Evolutionary conservation across 2,113 vertebrate genomes (phyloP).

Genomic region (Pelodiscus sinensis): DNA sequence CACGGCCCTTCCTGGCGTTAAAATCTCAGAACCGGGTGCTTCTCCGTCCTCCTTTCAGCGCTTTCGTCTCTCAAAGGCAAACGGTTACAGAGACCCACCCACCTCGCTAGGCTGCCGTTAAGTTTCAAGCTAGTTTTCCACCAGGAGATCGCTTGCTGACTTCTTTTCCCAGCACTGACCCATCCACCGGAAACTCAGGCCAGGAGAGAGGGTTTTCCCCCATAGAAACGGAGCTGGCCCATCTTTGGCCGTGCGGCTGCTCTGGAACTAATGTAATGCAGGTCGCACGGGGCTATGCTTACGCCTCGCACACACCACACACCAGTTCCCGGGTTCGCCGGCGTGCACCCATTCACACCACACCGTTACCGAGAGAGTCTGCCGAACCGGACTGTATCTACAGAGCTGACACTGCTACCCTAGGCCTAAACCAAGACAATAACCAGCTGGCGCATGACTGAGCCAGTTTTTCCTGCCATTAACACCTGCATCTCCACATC

Average conservation of each 20-base stretch:
- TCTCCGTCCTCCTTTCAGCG: neutral
- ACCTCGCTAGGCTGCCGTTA: neutral
- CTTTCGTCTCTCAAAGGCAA: neutral
- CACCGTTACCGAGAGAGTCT: neutral
- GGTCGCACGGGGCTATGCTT: neutral
- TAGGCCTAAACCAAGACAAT: no score
- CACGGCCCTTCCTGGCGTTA: no score
- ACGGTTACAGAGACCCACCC: neutral
- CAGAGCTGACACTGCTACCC: no score
- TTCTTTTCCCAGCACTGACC: neutral
- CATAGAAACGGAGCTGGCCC: neutral
- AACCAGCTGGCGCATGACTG: no score
- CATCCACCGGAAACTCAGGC: neutral
- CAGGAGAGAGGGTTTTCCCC: neutral
- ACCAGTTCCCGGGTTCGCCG: neutral
- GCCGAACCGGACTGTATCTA: no score
- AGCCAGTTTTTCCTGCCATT: no score
- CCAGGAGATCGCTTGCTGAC: no score
- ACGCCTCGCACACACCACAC: neutral
- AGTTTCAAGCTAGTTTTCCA: neutral
- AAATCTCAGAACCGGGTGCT: no score
- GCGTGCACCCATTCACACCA: neutral
- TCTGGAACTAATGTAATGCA: neutral
- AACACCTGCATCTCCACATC: no score
- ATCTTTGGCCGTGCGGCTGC: neutral